These are phyloP conservation scores for Macrostomum lignano DNA, from an alignment of 1,140 invertebrate genomes.

Conservation along the genomic window DNA sequence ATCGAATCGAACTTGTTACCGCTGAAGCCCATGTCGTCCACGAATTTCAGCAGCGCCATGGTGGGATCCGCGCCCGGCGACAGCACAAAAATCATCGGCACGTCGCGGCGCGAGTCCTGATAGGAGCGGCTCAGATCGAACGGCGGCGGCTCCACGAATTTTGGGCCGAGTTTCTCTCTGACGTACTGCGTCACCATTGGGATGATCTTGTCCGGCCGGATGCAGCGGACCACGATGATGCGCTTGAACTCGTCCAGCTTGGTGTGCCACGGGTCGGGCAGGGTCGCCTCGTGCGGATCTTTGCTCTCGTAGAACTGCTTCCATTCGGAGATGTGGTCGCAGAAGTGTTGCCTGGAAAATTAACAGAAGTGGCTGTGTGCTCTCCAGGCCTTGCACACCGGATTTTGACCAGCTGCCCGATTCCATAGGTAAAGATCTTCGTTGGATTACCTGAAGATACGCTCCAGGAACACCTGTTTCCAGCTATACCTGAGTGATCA, in stretches of 20 bases:
- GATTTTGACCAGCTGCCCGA: too few relatives aligned
- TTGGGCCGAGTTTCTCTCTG: slow-evolving; percentile 24
- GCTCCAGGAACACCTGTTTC: too few relatives aligned
- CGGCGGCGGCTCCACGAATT: slow-evolving; percentile 28
- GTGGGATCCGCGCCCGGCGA: slow-evolving; percentile 28
- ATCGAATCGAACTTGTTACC: slow-evolving; percentile 26
- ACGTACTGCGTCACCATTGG: slow-evolving; percentile 24
- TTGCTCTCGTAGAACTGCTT: slow-evolving; percentile 19
- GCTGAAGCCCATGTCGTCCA: slow-evolving; percentile 25
- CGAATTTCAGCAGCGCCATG: slow-evolving; percentile 25
- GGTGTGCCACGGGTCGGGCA: slow-evolving; percentile 19
- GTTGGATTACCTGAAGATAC: slow-evolving; percentile 8
- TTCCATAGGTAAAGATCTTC: slow-evolving; percentile 3
- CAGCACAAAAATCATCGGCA: slow-evolving; percentile 26
- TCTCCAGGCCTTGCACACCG: too few relatives aligned
- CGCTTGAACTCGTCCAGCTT: slow-evolving; percentile 23
- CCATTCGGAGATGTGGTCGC: slow-evolving; percentile 18
- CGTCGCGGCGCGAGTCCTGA: slow-evolving; percentile 20
- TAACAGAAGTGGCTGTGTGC: slow-evolving; percentile 1
- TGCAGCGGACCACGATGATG: slow-evolving; percentile 23
- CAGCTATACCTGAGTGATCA: too few relatives aligned
- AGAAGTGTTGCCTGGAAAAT: slow-evolving; percentile 21
- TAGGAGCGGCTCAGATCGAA: slow-evolving; percentile 27
- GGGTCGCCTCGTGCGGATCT: slow-evolving; percentile 22
- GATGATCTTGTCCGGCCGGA: slow-evolving; percentile 26